Evolutionary conservation across 1,140 invertebrate genomes (phyloP).

Genomic region (Amyelois transitella): DNA sequence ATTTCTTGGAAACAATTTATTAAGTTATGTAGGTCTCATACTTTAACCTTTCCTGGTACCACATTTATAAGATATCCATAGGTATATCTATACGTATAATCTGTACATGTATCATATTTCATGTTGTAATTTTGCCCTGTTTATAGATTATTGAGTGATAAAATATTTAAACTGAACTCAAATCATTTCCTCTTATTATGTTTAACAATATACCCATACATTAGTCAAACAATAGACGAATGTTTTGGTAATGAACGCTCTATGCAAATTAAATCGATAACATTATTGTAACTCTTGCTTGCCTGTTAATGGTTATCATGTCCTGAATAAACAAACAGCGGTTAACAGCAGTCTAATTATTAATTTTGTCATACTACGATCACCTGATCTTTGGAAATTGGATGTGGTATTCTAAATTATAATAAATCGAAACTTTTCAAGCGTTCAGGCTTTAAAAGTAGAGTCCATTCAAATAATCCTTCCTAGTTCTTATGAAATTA

Average conservation of each 20-base stretch:
- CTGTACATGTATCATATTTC: too few species aligned
- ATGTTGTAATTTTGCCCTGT: too few species aligned
- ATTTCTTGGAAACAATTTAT: conserved; percentile 45
- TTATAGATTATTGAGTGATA: too few species aligned
- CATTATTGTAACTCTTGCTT: conserved; percentile 33
- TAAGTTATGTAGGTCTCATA: conserved; percentile 12
- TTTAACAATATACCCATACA: neutral
- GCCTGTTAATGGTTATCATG: conserved; percentile 57
- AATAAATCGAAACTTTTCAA: too few species aligned
- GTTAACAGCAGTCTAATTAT: conserved; percentile 60
- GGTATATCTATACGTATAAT: too few species aligned
- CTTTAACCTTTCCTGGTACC: neutral
- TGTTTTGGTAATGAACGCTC: conserved; percentile 12
- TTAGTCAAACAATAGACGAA: neutral
- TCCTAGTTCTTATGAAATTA: too few species aligned
- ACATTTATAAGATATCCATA: neutral
- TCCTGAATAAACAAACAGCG: conserved; percentile 60
- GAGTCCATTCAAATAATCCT: too few species aligned
- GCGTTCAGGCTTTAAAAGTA: too few species aligned
- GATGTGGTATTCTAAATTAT: neutral
- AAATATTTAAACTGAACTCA: too few species aligned
- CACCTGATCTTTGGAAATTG: neutral
- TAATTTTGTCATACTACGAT: conserved; percentile 41
- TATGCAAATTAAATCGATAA: conserved; percentile 1
- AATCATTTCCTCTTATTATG: too few species aligned